Evolutionary conservation across 2,888 invertebrate genomes (phyloP), one percentile per base, ranked within the genome.

Genomic region (Auanema sp.): DNA sequence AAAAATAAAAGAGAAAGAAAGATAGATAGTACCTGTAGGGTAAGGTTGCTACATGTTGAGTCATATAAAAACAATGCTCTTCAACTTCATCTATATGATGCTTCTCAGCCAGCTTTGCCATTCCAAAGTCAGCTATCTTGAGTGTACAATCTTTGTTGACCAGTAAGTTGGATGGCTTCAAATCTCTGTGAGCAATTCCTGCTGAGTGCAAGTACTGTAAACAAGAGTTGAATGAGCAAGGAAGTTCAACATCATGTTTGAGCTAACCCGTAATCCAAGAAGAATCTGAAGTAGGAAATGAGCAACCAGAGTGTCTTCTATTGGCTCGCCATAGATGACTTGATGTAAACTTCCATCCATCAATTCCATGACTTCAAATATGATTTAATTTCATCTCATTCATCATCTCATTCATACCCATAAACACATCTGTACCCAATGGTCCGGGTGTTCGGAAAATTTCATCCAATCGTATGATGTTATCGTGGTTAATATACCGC

Each of bases 31-130:
- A 71, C 63, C 65, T 60, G 66, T 80, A 80, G 2, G 79, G 79
- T 0, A 80, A 67, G 1, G 80, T 80, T 23, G 79, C 78, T 2
- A 80, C 77, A 54, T 80, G 79, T 61, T 80, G 79, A 24, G 79
- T 80, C 80, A 80, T 80, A 64, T 80, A 80, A 61, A 79, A 80
- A 61, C 79, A 79, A 58, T 80, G 78, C 58, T 80, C 80, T 43
- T 80, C 80, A 5, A 75, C 70, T 51, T 81, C 79, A 50, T 78
- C 77, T 12, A 77, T 62, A 33, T 72, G 68, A 24, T 70, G 66
- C 41, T 65, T 66, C 51, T 68, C 64, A n/a, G 78, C 75, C 21
- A 76, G 68, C 50, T 79, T 79, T 4, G 79, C 79, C 79, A 79
- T 79, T 57, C 73, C 80, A 54, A 81, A 81, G 55, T 80, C 80